Conservation (phyloP, 2,888 invertebrate species). For the Eurois occulta region DNA sequence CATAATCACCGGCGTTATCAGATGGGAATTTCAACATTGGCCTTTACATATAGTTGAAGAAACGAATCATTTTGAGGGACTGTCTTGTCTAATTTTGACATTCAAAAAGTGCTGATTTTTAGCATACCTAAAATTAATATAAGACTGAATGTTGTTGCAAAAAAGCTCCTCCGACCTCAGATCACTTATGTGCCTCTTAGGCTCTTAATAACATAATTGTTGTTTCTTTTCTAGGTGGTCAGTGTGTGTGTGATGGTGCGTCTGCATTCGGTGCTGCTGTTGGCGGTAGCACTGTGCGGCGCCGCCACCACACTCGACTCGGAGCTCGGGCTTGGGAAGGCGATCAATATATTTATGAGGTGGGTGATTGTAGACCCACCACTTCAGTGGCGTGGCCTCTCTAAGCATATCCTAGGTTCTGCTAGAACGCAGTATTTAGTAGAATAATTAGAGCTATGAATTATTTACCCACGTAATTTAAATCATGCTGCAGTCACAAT, state of each 20-base stretch:
- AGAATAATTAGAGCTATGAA: not conserved
- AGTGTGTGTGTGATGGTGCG: slow-evolving; percentile 87
- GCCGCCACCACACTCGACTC: slow-evolving; percentile 91
- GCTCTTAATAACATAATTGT: not conserved
- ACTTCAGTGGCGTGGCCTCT: not conserved
- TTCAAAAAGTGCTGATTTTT: not conserved
- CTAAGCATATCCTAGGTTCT: not conserved
- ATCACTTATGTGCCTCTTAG: not conserved
- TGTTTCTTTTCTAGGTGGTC: slow-evolving; percentile 70
- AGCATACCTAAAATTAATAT: not conserved
- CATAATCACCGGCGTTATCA: not conserved
- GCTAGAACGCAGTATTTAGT: not conserved
- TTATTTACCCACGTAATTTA: not conserved
- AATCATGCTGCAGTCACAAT: not conserved
- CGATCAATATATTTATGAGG: slow-evolving; percentile 95
- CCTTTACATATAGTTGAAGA: not conserved
- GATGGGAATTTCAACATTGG: not conserved
- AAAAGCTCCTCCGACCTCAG: not conserved
- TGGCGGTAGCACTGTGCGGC: slow-evolving; percentile 91
- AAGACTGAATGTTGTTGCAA: not conserved
- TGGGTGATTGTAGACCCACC: slow-evolving; percentile 50
- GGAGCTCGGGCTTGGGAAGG: slow-evolving; percentile 94
- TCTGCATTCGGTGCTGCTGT: slow-evolving; percentile 86
- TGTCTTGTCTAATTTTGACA: not conserved
- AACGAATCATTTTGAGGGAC: not conserved